Conservation (phyloP, 2,888 invertebrate genomes). For the Platerodrilus igneus region DNA sequence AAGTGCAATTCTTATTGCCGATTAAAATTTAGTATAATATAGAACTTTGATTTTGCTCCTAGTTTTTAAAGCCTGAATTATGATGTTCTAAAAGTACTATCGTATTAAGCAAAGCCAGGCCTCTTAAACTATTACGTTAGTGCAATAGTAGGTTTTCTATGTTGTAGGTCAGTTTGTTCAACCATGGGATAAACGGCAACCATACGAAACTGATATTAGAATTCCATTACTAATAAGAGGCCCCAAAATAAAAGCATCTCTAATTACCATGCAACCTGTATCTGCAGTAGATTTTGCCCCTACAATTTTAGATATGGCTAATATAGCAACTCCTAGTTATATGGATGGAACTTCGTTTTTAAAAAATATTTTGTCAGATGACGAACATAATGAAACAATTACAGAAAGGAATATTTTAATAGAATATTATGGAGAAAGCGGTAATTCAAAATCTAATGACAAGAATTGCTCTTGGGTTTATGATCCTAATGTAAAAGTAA, state of each 20-base stretch:
- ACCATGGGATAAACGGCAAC: constrained; percentile 84
- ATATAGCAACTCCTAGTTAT: constrained; percentile 48
- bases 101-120: too few relatives aligned
- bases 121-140: too few relatives aligned
- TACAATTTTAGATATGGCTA: constrained; percentile 72
- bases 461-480: constrained; percentile 61
- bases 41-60: too few relatives aligned
- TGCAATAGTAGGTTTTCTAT: too few relatives aligned
- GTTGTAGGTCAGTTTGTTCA: constrained; percentile 79
- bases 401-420: constrained; percentile 61
- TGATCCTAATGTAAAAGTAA: constrained; percentile 60
- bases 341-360: constrained; percentile 63
- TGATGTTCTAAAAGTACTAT: too few relatives aligned
- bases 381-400: constrained; percentile 30
- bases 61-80: too few relatives aligned
- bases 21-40: too few relatives aligned
- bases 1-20: too few relatives aligned
- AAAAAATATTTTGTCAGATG: constrained; percentile 23
- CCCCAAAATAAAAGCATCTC: constrained; percentile 57
- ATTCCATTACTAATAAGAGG: constrained; percentile 79
- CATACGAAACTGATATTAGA: constrained; percentile 84
- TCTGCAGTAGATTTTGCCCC: constrained; percentile 80
- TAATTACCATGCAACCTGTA: constrained; percentile 54
- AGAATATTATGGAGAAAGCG: constrained; percentile 83
- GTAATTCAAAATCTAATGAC: constrained; percentile 53